A percentile compares a stretch with the other conserved stretches of the same genome.
phyloP scores from a whole-genome alignment of 1,140 invertebrate species.

The Augochlora pura region DNA sequence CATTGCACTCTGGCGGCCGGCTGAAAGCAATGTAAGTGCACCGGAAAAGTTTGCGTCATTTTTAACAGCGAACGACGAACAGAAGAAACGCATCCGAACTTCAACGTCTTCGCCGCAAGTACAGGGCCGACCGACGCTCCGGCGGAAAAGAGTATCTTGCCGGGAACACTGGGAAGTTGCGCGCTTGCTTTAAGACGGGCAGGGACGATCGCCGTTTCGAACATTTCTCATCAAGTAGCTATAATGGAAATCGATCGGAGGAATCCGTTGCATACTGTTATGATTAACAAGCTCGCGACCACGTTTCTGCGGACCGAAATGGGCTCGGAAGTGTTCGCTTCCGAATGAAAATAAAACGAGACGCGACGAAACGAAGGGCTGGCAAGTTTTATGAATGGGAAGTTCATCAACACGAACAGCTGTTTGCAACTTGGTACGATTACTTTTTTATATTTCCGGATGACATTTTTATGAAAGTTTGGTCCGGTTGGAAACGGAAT shows the following conservation, averaged over 20 bases:
- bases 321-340: too few species aligned
- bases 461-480: too few species aligned
- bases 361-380: too few species aligned
- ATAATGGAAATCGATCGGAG: neutral
- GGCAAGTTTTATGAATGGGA: too few species aligned
- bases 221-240: neutral
- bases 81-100: constrained; percentile 63
- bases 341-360: too few species aligned
- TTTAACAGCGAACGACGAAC: constrained; percentile 59
- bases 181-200: neutral
- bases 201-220: neutral
- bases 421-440: too few species aligned
- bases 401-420: too few species aligned
- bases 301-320: too few species aligned
- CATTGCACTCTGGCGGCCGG: constrained; percentile 12
- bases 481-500: too few species aligned
- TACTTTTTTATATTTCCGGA: too few species aligned
- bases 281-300: too few species aligned
- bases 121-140: neutral
- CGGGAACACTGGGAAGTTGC: neutral
- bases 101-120: constrained; percentile 33
- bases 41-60: constrained; percentile 55
- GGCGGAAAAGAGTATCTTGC: neutral
- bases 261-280: neutral
- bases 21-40: constrained; percentile 53